Conservation (phyloP, 2,797 vertebrate genomes). For the Acanthurus tractus region DNA sequence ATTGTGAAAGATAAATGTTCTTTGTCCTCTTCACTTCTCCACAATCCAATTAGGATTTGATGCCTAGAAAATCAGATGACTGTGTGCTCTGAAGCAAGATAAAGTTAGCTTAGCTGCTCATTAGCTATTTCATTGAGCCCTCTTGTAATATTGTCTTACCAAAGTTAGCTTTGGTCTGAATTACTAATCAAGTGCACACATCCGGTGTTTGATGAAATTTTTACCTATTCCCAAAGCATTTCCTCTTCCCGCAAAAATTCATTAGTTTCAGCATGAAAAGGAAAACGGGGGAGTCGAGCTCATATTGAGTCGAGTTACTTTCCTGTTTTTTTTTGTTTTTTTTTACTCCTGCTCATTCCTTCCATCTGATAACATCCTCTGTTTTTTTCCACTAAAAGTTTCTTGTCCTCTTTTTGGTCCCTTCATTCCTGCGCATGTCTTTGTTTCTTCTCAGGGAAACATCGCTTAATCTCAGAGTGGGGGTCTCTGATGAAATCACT, state of each 20-base stretch:
- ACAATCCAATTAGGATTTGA: constrained; percentile 79
- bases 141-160: constrained; percentile 81
- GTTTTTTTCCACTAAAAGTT: constrained; percentile 26
- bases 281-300: constrained; percentile 56
- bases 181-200: constrained; percentile 80
- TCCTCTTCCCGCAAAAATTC: constrained; percentile 71
- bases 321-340: constrained; percentile 52
- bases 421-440: constrained; percentile 42
- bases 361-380: constrained; percentile 61
- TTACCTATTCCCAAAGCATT: constrained; percentile 79
- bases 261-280: constrained; percentile 68
- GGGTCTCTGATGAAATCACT: constrained; percentile 28
- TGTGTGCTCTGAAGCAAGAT: constrained; percentile 71
- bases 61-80: constrained; percentile 67
- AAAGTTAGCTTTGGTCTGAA: constrained; percentile 80
- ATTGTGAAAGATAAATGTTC: constrained; percentile 75
- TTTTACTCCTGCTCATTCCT: constrained; percentile 50
- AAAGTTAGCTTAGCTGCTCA: constrained; percentile 78
- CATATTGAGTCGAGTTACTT: constrained; percentile 60
- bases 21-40: constrained; percentile 70
- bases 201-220: constrained; percentile 81
- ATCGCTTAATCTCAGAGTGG: constrained; percentile 28
- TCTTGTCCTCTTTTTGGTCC: constrained; percentile 40
- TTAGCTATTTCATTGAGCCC: constrained; percentile 80
- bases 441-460: constrained; percentile 52